Evolutionary conservation across 2,797 vertebrate species (phyloP), one percentile per base, ranked within the genome.

Genomic region (Sciurus carolinensis): DNA sequence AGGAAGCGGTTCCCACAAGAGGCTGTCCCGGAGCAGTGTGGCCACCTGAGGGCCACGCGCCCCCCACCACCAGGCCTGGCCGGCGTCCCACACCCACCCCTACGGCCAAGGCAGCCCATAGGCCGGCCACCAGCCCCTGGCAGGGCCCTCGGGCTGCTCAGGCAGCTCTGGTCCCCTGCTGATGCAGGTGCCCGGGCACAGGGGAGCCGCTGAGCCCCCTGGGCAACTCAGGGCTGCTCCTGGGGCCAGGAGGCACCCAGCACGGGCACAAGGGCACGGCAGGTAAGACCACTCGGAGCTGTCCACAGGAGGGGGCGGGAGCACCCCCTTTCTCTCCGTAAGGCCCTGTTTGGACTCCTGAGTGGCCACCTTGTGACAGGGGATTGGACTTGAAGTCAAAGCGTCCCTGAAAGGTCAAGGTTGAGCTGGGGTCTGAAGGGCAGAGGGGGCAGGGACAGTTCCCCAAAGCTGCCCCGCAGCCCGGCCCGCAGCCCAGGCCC

Each of bases 61-160:
- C 10, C 26, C 57, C 57, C 57, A 59, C 18, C 57, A 18, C 57
- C 62, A 11, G 26, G 24, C 62, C 62, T 26, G 28, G 28, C 26
- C 4, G 1, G 64, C 26, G 9, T 59, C 57, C 64, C 12, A 1
- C 64, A 0, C 30, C 28, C 62, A 7, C 17, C 26, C 10, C 3
- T 1, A 20, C n/a, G 1, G 50, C 91, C 2, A 42, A 33, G 4
- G 9, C 44, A 24, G 47, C 33, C 71, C 6, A 47, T 42, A 39
- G 39, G 39, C 24, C 0, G 39, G 39, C 24, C 0, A 0, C 54
- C 64, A 30, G 73, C 26, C n/a, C 42, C 0, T 7, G 22, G 7
- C 5, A 0, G 1, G 14, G 10, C 18, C 30, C 50, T 44, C 15
- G 7, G 87, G 20, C 0, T 0, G 42, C 3, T 17, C 1, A 0